Conservation (phyloP, 2,888 invertebrate genomes). For the Caenorhabditis angaria region DNA sequence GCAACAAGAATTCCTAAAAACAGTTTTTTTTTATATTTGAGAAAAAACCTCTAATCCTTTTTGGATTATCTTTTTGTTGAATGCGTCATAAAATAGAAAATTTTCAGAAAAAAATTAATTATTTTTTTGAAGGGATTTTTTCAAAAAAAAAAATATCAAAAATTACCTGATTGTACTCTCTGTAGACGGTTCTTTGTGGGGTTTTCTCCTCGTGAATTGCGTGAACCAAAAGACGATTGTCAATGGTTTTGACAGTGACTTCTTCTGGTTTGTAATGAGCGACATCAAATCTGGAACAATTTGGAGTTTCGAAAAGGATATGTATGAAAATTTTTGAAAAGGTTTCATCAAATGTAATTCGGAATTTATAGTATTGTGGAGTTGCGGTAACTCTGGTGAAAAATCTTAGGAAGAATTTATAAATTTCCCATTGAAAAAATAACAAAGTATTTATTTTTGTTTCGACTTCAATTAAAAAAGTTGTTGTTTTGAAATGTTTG, state of each 20-base stretch:
- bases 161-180: conserved; percentile 85
- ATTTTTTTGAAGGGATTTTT: not conserved
- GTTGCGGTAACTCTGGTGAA: too few relatives aligned
- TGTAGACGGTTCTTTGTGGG: conserved; percentile 93
- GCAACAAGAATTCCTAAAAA: conserved; percentile 85
- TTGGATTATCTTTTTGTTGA: not conserved
- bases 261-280: conserved; percentile 94
- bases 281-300: conserved; percentile 82
- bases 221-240: conserved; percentile 87
- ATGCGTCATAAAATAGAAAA: too few relatives aligned
- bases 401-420: too few relatives aligned
- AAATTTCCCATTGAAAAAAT: too few relatives aligned
- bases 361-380: too few relatives aligned
- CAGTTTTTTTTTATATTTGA: not conserved
- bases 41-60: not conserved
- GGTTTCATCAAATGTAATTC: too few relatives aligned
- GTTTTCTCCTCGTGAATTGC: conserved; percentile 98
- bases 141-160: not conserved
- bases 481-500: too few relatives aligned
- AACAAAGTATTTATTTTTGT: not conserved
- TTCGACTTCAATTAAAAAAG: conserved; percentile 5
- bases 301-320: too few relatives aligned
- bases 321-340: too few relatives aligned
- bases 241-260: conserved; percentile 92
- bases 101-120: not conserved